A percentile compares a stretch with the other conserved stretches of the same genome.
Evolutionary conservation across 35 echinoderm and acorn worm genomes (phyloP).

Genomic region (Heliocidaris erythrogramma): DNA sequence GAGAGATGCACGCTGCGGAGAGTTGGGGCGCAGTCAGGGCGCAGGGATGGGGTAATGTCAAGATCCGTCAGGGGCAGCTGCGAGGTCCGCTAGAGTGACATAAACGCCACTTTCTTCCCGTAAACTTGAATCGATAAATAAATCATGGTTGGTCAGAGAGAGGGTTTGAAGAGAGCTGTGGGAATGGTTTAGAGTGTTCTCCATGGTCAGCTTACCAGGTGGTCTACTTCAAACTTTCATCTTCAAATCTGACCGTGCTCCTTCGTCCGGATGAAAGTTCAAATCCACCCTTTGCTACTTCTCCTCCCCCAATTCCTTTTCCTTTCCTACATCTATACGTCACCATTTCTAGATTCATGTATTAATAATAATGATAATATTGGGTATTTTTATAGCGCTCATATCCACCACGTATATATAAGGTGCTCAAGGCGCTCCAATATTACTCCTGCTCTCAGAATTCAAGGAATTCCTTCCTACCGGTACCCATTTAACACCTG

Average conservation of each 20-base stretch:
- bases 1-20: background rate
- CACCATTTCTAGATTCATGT: no score
- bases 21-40: background rate
- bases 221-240: background rate
- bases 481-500: no score
- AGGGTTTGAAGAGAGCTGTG: slow-evolving; percentile 7
- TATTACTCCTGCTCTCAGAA: no score
- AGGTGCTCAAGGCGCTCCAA: no score
- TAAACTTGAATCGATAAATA: slow-evolving; percentile 24
- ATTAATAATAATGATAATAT: no score
- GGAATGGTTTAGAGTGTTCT: background rate
- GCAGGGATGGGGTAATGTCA: slow-evolving; percentile 1
- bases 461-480: no score
- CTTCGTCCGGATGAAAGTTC: background rate
- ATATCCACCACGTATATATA: no score
- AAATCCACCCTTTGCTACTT: background rate
- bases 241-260: background rate
- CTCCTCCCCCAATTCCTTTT: background rate
- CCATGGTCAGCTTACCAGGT: background rate
- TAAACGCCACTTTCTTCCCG: slow-evolving; percentile 2
- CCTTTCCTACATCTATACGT: background rate
- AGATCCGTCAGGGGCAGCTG: background rate
- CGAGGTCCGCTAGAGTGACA: background rate
- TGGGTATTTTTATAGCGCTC: no score
- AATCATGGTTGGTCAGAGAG: background rate